These are phyloP conservation scores for Alloplasta piceator DNA, from an alignment of 2,888 invertebrate genomes.

Conservation along the genomic window DNA sequence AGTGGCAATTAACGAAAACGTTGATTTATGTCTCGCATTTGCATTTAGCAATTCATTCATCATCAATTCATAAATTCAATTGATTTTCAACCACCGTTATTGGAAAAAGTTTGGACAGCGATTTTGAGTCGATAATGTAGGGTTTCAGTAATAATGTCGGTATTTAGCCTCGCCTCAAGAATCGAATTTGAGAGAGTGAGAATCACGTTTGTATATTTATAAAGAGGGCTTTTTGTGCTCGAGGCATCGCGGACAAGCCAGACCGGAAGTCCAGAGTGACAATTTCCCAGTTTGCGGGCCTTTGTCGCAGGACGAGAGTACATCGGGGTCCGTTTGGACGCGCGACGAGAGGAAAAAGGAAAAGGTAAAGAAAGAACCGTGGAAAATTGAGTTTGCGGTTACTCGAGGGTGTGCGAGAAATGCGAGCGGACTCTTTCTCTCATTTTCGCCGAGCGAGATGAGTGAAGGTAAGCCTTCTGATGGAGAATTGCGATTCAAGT, in stretches of 20 bases:
- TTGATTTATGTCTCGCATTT: too few species aligned
- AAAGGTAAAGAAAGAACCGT: constrained; percentile 20
- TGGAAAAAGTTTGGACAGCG: too few species aligned
- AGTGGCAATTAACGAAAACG: too few species aligned
- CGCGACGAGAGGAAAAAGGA: not conserved
- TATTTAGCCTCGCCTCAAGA: too few species aligned
- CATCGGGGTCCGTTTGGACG: constrained; percentile 42
- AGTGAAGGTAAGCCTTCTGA: constrained; percentile 30
- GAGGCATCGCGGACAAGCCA: constrained; percentile 52
- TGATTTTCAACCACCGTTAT: too few species aligned
- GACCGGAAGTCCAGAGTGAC: constrained; percentile 68
- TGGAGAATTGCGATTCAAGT: not conserved
- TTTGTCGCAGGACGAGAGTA: constrained; percentile 59
- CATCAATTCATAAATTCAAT: too few species aligned
- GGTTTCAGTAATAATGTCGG: too few species aligned
- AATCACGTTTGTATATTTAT: not conserved
- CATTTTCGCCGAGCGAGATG: not conserved
- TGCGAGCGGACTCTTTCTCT: not conserved
- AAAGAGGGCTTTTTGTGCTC: constrained; percentile 33
- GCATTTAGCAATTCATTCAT: too few species aligned
- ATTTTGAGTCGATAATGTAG: too few species aligned
- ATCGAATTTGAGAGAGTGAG: too few species aligned
- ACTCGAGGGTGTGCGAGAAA: constrained; percentile 52
- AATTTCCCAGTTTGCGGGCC: constrained; percentile 66
- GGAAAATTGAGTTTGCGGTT: constrained; percentile 67